These are phyloP conservation scores for Mesorhabditis sp. DNA, from an alignment of 2,888 invertebrate species.

Conservation along the genomic window DNA sequence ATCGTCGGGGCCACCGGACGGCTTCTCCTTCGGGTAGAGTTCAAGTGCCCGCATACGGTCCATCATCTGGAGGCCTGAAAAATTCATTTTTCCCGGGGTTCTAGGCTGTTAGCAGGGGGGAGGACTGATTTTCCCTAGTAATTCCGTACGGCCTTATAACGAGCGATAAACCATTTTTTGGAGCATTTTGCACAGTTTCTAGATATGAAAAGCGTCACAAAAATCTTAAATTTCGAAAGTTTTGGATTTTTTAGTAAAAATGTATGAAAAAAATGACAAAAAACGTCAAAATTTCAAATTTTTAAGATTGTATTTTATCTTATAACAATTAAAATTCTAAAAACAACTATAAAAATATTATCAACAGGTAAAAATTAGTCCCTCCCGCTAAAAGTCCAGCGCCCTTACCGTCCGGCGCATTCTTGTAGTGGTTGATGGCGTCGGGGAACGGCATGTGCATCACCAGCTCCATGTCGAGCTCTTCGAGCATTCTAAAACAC, in stretches of 20 bases:
- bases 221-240: too few relatives aligned
- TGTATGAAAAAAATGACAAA: background rate
- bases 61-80: constrained; percentile 18
- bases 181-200: too few relatives aligned
- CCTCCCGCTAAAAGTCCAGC: constrained; percentile 12
- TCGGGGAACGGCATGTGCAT: constrained; percentile 46
- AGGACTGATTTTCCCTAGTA: too few relatives aligned
- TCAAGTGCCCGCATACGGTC: constrained; percentile 49
- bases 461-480: constrained; percentile 54
- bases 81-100: background rate
- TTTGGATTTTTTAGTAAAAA: background rate
- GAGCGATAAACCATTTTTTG: too few relatives aligned
- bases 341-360: constrained; percentile 7
- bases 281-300: background rate
- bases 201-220: too few relatives aligned
- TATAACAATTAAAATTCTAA: constrained; percentile 1
- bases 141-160: too few relatives aligned
- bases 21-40: constrained; percentile 32
- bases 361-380: background rate
- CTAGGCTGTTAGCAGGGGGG: too few relatives aligned
- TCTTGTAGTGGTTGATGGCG: constrained; percentile 29
- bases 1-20: constrained; percentile 24
- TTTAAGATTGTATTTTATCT: constrained; percentile 11
- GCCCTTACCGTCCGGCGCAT: constrained; percentile 14
- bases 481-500: constrained; percentile 45